Evolutionary conservation across 2,888 invertebrate species (phyloP), one percentile per base, ranked within the genome.

Genomic region (Dromius quadrimaculatus): DNA sequence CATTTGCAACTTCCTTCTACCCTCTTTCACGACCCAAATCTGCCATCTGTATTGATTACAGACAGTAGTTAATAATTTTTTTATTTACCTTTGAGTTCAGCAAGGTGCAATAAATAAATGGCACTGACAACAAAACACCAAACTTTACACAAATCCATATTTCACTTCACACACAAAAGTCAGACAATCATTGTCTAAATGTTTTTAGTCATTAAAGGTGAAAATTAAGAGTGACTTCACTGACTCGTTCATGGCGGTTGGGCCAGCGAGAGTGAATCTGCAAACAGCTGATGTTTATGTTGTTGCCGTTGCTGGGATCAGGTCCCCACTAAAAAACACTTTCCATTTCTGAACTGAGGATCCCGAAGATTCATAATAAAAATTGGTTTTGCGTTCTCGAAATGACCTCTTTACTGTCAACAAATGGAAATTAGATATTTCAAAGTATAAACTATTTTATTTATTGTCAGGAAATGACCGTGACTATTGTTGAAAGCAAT

Each of bases 41-140:
- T n/a, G n/a, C n/a, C n/a, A n/a, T n/a, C n/a, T n/a, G n/a, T n/a
- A n/a, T n/a, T n/a, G n/a, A n/a, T n/a, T n/a, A n/a, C n/a, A n/a
- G n/a, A 41, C 3, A 41, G 13, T 41, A 41, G 13, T 11, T 41
- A 3, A 41, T 4, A 11, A 41, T n/a, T 3, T 11, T 41, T 4
- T 4, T 11, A 22, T 20, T 59, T 59, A 68, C 68, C 68, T 68
- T 68, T 57, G 32, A 68, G 36, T 68, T 68, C 68, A 17, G 59
- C 68, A 43, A 68, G 11, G 43, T 57, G 20, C 17, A 68, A 68
- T 68, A 68, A 68, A 68, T 68, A 59, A 68, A 68, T 68, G 68
- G 68, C 68, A 68, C 68, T 57, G 9, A 28, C 15, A 23, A 68
- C 13, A 57, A 38, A 9, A 23, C 41, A 68, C 19, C 38, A 41